Evolutionary conservation across 2,113 vertebrate species (phyloP), one percentile per base, ranked within the genome.

Genomic region (Ciconia maguari): DNA sequence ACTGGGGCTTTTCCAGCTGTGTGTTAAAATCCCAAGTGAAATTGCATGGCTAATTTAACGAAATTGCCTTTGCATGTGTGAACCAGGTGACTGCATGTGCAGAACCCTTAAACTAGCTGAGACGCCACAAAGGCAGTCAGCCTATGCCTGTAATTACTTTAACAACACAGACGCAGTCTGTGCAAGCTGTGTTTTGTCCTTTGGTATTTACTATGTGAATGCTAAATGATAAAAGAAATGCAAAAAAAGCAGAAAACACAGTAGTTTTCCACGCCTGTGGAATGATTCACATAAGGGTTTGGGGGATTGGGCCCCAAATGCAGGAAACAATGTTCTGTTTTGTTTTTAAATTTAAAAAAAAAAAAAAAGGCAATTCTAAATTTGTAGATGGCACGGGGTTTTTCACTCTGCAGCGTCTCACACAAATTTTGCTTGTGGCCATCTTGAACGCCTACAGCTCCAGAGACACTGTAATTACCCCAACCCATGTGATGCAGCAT

Each of bases 391-490:
- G 32, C 58, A 62, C 3, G 2, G 34, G 9, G 32, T 24, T 62
- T 92, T 89, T 69, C 13, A 1, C 32, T 36, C 44, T 93, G 55
- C 81, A 95, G 66, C 4, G 3, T 74, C 81, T 85, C 81, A 44
- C 70, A 85, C 10, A 16, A 66, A 27, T 94, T 85, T 74, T 91
- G 70, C 44, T 91, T 93, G 87, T 96, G 97, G 75, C 91, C 91
- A 88, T 90, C 81, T 86, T 80, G 93, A 91, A 85, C 2, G 42
- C 87, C 95, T 93, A 49, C 95, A 84, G 65, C 74, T 91, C 83
- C 83, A 80, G 87, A 94, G 74, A 83, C 42, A 11, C 90, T 94
- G 46, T 91, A 95, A 96, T 97, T 96, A 95, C 52, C 71, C 75
- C 62, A 52, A 5, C 58, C 87, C 87, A 80, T n/a, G 89, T 93